Conservation (phyloP, 2,113 vertebrate species). For the Hypanus sabinus region DNA sequence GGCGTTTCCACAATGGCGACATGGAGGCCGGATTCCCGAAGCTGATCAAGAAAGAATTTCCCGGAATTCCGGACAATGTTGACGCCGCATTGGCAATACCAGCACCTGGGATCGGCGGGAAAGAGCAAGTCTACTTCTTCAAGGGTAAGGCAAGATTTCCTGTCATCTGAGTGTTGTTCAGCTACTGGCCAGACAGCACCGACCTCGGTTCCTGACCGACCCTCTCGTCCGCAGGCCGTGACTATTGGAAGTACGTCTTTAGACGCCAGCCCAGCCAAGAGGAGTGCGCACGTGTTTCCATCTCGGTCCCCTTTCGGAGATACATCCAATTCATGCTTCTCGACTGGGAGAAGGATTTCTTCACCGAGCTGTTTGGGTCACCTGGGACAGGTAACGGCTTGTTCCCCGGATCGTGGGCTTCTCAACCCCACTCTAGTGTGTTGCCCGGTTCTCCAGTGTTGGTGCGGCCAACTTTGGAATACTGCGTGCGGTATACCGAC, state of each 20-base stretch:
- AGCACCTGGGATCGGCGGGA: constrained; percentile 61
- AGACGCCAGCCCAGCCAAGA: constrained; percentile 73
- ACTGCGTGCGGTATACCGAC: too few species aligned
- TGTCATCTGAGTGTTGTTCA: neutral
- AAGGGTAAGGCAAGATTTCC: constrained; percentile 64
- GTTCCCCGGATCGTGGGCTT: neutral
- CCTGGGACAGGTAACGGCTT: neutral
- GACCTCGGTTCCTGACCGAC: neutral
- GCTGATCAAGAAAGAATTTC: constrained; percentile 76
- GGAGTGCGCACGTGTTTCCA: constrained; percentile 68
- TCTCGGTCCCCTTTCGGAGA: constrained; percentile 64
- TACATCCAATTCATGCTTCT: constrained; percentile 67
- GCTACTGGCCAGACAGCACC: neutral
- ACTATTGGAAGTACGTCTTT: constrained; percentile 84
- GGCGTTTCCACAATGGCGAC: constrained; percentile 77
- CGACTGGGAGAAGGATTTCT: constrained; percentile 60
- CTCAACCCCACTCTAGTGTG: too few species aligned
- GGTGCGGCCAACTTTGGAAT: too few species aligned
- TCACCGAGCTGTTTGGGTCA: constrained; percentile 64
- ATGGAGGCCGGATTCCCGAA: constrained; percentile 76
- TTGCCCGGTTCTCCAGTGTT: too few species aligned
- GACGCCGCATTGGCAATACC: constrained; percentile 80
- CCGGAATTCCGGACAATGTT: constrained; percentile 68
- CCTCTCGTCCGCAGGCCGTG: constrained; percentile 54
- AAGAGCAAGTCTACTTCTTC: constrained; percentile 86